Percentiles rank a stretch among this genome's conserved stretches.
Evolutionary conservation across 2,888 invertebrate species (phyloP).

Genomic region (Prosopocoilus inquinatus): DNA sequence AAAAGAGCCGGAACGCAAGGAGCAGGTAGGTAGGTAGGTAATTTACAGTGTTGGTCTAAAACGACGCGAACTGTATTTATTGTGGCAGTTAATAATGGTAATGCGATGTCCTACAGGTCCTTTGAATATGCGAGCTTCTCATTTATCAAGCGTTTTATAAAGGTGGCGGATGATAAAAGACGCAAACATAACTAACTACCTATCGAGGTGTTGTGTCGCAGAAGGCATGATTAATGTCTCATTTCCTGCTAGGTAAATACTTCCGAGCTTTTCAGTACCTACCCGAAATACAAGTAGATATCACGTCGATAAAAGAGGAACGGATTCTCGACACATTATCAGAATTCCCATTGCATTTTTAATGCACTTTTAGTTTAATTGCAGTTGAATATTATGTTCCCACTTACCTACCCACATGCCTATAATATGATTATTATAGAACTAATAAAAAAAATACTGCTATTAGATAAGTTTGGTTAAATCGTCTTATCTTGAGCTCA

Average conservation of each 20-base stretch:
- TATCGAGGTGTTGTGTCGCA: conserved; percentile 7
- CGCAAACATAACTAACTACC: not conserved
- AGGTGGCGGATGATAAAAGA: conserved; percentile 1
- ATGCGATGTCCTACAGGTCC: conserved; percentile 16
- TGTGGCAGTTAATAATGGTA: conserved; percentile 16
- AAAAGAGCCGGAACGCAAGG: not conserved
- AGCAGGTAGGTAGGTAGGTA: not conserved
- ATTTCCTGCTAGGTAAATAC: conserved; percentile 29
- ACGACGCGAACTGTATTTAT: conserved; percentile 4
- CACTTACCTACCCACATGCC: no score
- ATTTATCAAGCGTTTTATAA: conserved; percentile 2
- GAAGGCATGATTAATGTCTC: conserved; percentile 30
- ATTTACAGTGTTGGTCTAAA: not conserved
- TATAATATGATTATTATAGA: no score
- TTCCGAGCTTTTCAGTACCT: conserved; percentile 16
- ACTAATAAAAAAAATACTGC: no score
- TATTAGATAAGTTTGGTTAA: no score
- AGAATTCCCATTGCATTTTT: no score
- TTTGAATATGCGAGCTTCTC: conserved; percentile 10
- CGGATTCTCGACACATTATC: no score
- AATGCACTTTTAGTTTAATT: no score
- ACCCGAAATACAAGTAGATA: no score
- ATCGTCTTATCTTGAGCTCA: no score
- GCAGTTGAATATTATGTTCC: no score
- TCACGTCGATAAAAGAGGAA: no score